Evolutionary conservation across 2,113 vertebrate species (phyloP), one percentile per base, ranked within the genome.

Genomic region (Stegastes partitus): DNA sequence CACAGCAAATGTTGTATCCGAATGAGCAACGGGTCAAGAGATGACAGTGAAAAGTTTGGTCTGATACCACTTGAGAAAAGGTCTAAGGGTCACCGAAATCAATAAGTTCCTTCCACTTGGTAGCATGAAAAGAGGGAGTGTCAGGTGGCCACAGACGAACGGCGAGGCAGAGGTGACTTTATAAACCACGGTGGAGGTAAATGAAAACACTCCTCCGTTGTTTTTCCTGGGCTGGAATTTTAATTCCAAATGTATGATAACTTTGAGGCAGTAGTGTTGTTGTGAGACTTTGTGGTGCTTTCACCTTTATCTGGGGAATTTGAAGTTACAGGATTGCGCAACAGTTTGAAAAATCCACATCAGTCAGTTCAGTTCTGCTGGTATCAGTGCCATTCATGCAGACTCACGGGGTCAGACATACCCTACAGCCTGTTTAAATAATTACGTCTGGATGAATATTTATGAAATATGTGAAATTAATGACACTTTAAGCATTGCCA

Each of bases 51-150:
- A 31, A 75, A 45, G 23, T 63, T 74, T 86, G 26, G 21, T 12
- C 53, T 51, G 47, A 26, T 22, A 50, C 6, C 0, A 10, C 53
- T 56, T 37, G 9, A 70, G 64, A 19, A 83, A 81, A 83, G 58
- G 66, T 72, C 59, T 34, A 12, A 0, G 5, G 67, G 81, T 87
- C 73, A 77, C 3, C 2, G 7, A 50, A 78, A 84, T 81, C 84
- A 25, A 83, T 88, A 69, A 1, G 10, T n/a, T 12, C 54, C 16
- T 19, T 56, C 25, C 21, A 74, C 53, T 69, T 34, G 28, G 55
- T 68, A 31, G 12, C 71, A 51, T 23, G 19, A 47, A 54, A 3
- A 31, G 2, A 72, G 9, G 6, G 22, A 44, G 44, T 57, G n/a
- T 67, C 45, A 57, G 65, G 45, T 70, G 66, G 50, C 31, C 55